Conservation (phyloP, 1,140 invertebrate species). For the Anastrepha obliqua region DNA sequence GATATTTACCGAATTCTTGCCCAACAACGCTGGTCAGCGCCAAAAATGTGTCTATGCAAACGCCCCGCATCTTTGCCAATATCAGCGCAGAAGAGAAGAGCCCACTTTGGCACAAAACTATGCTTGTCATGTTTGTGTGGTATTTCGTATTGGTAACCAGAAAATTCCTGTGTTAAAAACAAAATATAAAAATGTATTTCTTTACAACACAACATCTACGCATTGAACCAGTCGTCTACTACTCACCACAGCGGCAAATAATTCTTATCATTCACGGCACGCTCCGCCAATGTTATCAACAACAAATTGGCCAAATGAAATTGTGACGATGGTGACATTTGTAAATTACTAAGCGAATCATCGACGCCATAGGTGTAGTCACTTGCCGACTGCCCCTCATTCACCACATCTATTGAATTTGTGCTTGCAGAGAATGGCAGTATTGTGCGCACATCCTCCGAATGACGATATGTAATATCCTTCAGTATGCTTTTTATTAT, state of each 20-base stretch:
- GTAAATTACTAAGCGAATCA: constrained; percentile 69
- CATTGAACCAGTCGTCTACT: not conserved
- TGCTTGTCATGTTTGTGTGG: constrained; percentile 74
- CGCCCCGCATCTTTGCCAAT: constrained; percentile 69
- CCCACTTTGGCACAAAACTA: constrained; percentile 72
- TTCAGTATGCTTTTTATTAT: constrained; percentile 64
- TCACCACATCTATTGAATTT: constrained; percentile 57
- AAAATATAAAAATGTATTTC: constrained; percentile 8
- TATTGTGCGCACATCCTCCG: constrained; percentile 68
- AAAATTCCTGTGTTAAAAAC: constrained; percentile 67
- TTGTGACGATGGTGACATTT: constrained; percentile 73
- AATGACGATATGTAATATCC: constrained; percentile 69
- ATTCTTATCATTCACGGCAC: constrained; percentile 72
- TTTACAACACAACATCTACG: not conserved
- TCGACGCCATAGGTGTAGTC: constrained; percentile 71
- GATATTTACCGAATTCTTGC: constrained; percentile 69
- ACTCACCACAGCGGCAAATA: constrained; percentile 71
- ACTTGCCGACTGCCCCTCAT: constrained; percentile 64
- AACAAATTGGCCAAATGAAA: constrained; percentile 73
- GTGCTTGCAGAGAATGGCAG: constrained; percentile 59
- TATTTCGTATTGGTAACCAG: constrained; percentile 71
- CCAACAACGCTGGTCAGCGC: constrained; percentile 71
- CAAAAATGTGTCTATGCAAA: constrained; percentile 72
- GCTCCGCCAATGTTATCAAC: constrained; percentile 70
- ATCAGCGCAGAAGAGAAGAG: constrained; percentile 71